Evolutionary conservation across 2,797 vertebrate genomes (phyloP), one percentile per base, ranked within the genome.

Genomic region (Spondyliosoma cantharus): DNA sequence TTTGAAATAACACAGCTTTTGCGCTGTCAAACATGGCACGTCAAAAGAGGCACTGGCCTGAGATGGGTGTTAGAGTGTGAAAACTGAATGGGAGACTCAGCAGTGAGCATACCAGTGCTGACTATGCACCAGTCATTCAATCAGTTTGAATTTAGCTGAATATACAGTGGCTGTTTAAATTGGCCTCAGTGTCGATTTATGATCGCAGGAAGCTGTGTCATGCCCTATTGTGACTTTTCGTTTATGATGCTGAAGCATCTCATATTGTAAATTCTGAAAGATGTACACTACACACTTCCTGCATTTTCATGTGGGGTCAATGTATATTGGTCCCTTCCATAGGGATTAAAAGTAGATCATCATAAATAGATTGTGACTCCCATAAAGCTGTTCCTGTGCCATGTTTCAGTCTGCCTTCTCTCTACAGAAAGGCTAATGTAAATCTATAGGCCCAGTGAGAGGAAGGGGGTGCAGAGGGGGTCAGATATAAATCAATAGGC

Each of bases 1-100:
- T 94, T 90, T 87, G 88, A 94, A 91, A 89, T 89, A 74, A 93
- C 93, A 93, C 91, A 90, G 84, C 79, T 82, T 89, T 87, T 20
- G 62, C 27, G 2, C 90, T 92, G 93, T 93, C 92, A 92, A 93
- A 93, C 90, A 92, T 58, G 79, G 83, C 65, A 84, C 25, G 88
- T 93, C 92, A 92, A 83, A 79, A 1, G n/a, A 74, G 65, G 79
- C 58, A 16, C 48, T 14, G 67, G 83, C 32, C 52, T 13, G 27
- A 45, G 81, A 83, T 32, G 74, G 84, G 82, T 80, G 90, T 90
- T 53, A 42, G 78, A 83, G 87, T 85, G 88, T 83, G 78, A 19
- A 54, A 90, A 70, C 43, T 73, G 82, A 82, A 80, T 20, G 63
- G 71, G 50, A 69, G 77, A 37, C 67, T 72, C 45, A 22, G 70